Percentiles rank a stretch among this genome's conserved stretches.
phyloP scores from a whole-genome alignment of 2,888 invertebrate genomes.

The Apotomis capreana region DNA sequence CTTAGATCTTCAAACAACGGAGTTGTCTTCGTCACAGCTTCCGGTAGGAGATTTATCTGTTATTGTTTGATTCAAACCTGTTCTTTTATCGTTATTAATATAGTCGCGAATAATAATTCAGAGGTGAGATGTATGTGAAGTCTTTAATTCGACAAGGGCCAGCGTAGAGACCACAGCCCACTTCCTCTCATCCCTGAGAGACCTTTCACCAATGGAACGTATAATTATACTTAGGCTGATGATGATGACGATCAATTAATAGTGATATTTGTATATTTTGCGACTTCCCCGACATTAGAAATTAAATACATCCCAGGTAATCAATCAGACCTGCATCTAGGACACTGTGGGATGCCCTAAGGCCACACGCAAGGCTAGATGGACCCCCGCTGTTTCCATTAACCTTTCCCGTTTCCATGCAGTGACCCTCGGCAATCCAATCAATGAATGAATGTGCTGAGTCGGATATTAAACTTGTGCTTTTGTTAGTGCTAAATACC shows the following conservation, averaged over 20 bases:
- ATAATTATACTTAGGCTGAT: no score
- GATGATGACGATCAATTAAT: neutral
- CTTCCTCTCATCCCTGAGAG: no score
- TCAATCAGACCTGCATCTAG: conserved; percentile 8
- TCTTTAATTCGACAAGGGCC: no score
- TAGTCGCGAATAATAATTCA: no score
- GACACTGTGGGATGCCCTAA: conserved; percentile 52
- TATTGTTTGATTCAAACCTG: neutral
- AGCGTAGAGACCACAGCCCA: no score
- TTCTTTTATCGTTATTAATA: neutral
- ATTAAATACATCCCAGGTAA: neutral
- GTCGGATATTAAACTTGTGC: neutral
- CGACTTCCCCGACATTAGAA: neutral
- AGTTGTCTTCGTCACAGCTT: neutral
- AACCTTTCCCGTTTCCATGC: conserved; percentile 24
- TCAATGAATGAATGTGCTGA: conserved; percentile 17
- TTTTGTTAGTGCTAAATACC: no score
- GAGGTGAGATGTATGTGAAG: no score
- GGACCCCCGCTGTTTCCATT: conserved; percentile 33
- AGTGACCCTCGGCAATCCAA: conserved; percentile 35
- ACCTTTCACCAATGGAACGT: no score
- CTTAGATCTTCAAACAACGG: neutral
- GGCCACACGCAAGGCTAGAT: conserved; percentile 20
- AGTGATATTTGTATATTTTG: neutral
- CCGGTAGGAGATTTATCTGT: neutral